Percentiles rank a stretch among this genome's conserved stretches.
These are phyloP conservation scores for Neomonachus schauinslandi DNA, from an alignment of 2,113 vertebrate species.

Conservation along the genomic window DNA sequence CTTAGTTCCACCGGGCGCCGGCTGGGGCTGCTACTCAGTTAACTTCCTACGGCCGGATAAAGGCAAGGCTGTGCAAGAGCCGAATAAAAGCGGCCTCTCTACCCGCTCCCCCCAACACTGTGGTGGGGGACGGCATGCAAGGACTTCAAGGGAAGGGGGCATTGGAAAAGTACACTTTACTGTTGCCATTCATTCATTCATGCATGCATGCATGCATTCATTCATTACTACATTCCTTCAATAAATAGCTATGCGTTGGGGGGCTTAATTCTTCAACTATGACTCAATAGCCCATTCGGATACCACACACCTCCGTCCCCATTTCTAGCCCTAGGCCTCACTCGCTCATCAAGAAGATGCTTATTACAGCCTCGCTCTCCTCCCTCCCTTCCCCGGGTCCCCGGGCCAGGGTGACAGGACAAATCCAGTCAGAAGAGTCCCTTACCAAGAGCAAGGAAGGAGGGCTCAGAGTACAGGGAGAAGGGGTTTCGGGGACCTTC, in stretches of 20 bases:
- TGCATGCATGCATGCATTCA: neutral
- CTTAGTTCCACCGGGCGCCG: neutral
- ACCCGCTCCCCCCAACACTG: neutral
- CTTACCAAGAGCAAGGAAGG: neutral
- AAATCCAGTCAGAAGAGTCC: neutral
- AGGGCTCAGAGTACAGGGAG: neutral
- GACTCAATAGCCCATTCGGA: neutral
- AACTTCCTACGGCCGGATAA: constrained; percentile 29
- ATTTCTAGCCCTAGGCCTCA: neutral
- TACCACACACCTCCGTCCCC: neutral
- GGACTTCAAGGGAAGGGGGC: neutral
- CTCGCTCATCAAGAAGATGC: neutral
- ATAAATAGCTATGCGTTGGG: neutral
- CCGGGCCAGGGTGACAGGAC: neutral
- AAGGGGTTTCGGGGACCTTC: neutral
- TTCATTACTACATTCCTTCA: neutral
- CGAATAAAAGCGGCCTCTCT: neutral
- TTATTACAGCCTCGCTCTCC: neutral
- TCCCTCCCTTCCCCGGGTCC: neutral
- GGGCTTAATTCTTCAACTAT: neutral
- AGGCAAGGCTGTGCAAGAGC: neutral
- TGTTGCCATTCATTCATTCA: neutral
- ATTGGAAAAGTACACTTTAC: neutral
- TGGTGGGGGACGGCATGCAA: neutral
- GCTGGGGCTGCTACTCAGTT: neutral